Evolutionary conservation across 2,888 invertebrate genomes (phyloP), one percentile per base, ranked within the genome.

Genomic region (Sarcophaga variegata): DNA sequence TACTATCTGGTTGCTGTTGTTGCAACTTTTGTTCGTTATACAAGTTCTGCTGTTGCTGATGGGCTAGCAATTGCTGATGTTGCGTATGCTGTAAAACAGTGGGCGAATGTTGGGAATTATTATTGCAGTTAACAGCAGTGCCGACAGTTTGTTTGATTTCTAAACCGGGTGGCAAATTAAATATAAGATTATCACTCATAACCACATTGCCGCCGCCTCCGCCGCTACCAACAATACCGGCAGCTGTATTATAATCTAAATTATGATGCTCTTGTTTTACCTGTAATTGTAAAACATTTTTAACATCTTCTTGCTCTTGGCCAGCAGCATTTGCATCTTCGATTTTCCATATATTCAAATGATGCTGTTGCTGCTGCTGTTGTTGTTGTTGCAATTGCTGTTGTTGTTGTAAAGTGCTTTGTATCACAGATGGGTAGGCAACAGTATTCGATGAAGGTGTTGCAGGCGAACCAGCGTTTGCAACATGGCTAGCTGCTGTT

Each of bases 391-490:
- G 89, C 64, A 85, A 83, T 54, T 89, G 89, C 59, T 90, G 91
- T 59, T 92, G 92, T 67, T 92, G 92, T 84, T 91, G 92, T 87
- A 92, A 88, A 77, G 92, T 92, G 85, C 92, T 92, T 90, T 89
- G 97, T 90, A 97, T 97, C 86, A 97, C 97, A 88, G 97, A 97
- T 75, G 97, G 96, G 92, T 97, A 97, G 81, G 96, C 97, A 86
- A 97, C 96, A 91, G 95, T 91, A 64, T 92, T 87, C 90, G 87
- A 86, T 20, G 88, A 37, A 37, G 37, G 93, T 86, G 90, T 74
- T 85, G 90, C 90, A 89, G 93, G 91, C 91, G 92, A 91, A 87
- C 90, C 90, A 85, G 92, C 91, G 90, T 90, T 91, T 89, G 90
- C 89, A 89, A 89, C 91, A 88, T 89, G 88, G 45, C 37, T 37